Conservation (phyloP, 2,888 invertebrate species). For the Agrochola circellaris region DNA sequence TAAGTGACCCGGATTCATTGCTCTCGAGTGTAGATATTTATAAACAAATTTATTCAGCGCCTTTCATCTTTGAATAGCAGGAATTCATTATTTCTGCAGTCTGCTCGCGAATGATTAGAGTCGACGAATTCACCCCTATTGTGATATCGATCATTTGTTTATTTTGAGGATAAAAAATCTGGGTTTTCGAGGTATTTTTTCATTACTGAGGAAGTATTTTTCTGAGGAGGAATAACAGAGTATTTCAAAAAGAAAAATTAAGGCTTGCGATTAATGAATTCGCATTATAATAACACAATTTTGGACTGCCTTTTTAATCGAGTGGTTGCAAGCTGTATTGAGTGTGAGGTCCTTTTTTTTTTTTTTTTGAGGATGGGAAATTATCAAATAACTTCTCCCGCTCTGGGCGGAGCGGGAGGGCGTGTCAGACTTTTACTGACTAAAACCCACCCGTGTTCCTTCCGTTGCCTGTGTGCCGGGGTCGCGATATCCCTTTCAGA, state of each 20-base stretch:
- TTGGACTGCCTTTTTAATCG: too few relatives aligned
- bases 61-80: constrained; percentile 4
- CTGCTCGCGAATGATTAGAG: background rate
- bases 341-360: background rate
- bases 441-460: too few relatives aligned
- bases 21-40: too few relatives aligned
- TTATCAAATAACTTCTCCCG: too few relatives aligned
- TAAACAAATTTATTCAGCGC: constrained; percentile 43
- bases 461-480: too few relatives aligned
- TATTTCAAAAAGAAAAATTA: background rate
- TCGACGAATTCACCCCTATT: background rate
- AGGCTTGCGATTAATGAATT: background rate
- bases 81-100: constrained; percentile 21
- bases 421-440: too few relatives aligned
- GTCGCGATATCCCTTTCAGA: too few relatives aligned
- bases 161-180: constrained; percentile 1
- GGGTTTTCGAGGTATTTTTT: background rate
- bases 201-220: background rate
- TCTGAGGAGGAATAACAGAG: background rate
- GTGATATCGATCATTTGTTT: constrained; percentile 12
- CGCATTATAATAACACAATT: constrained; percentile 1
- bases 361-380: too few relatives aligned
- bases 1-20: too few relatives aligned
- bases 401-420: too few relatives aligned
- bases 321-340: background rate